Evolutionary conservation across 2,888 invertebrate genomes (phyloP).

Genomic region (Cephus sareptanus): DNA sequence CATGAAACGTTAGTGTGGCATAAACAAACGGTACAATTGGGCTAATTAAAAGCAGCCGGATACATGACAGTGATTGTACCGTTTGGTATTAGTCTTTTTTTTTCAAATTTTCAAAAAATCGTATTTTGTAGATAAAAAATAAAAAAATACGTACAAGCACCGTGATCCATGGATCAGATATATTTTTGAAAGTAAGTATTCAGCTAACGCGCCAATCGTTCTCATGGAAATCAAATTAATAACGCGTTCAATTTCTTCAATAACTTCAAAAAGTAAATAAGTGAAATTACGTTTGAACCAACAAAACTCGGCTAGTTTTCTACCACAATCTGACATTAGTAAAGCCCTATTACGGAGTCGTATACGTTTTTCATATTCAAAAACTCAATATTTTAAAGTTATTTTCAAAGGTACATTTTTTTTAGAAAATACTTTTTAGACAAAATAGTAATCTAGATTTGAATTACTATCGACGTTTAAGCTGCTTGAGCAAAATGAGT

Average conservation of each 20-base stretch:
- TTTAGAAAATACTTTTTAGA: no score
- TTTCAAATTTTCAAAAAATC: background rate
- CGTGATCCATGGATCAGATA: background rate
- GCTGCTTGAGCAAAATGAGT: no score
- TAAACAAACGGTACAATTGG: background rate
- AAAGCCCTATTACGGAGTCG: no score
- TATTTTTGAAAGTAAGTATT: background rate
- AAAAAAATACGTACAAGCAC: background rate
- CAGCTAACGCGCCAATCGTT: background rate
- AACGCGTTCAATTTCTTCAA: background rate
- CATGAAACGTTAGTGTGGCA: background rate
- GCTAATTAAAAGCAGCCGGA: background rate
- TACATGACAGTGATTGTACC: background rate
- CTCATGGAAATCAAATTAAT: background rate
- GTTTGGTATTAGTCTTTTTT: background rate
- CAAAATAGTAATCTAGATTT: no score
- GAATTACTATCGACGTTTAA: no score
- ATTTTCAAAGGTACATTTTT: no score
- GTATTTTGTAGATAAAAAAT: background rate
- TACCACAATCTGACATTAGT: background rate
- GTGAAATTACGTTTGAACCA: background rate
- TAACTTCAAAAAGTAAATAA: background rate
- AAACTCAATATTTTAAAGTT: no score
- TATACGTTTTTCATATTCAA: no score
- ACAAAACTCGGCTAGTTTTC: background rate